Conservation (phyloP, 2,797 vertebrate genomes). For the Serranus cabrilla region DNA sequence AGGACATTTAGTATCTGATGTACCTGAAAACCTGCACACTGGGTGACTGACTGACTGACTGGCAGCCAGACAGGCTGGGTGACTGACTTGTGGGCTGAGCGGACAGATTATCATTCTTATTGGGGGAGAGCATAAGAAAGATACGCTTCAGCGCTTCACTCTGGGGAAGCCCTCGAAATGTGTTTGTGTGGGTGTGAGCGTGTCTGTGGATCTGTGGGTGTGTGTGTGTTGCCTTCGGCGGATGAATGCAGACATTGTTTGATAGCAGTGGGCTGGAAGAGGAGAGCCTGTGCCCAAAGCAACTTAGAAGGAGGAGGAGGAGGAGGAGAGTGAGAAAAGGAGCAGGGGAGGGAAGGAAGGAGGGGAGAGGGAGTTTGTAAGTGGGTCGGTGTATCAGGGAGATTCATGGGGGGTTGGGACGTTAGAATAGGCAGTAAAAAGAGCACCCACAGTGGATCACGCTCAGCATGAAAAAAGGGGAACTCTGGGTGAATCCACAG, state of each 20-base stretch:
- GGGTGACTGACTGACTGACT: constrained; percentile 18
- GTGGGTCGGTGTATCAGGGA: constrained; percentile 74
- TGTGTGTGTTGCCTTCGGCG: constrained; percentile 59
- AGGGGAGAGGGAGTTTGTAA: constrained; percentile 66
- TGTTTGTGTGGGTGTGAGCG: constrained; percentile 67
- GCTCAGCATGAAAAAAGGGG: constrained; percentile 13
- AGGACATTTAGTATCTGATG: constrained; percentile 32
- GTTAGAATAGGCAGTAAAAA: constrained; percentile 59
- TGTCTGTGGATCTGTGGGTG: constrained; percentile 49
- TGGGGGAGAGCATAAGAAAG: constrained; percentile 43
- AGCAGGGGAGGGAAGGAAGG: constrained; percentile 49
- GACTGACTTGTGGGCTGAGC: constrained; percentile 31
- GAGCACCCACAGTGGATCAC: constrained; percentile 51
- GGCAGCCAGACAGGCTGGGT: constrained; percentile 1
- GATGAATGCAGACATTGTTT: constrained; percentile 85
- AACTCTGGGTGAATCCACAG: constrained; percentile 34
- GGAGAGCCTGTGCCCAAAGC: constrained; percentile 63
- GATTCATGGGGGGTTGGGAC: constrained; percentile 71
- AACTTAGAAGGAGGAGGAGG: constrained; percentile 50
- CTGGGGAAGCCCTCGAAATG: constrained; percentile 71
- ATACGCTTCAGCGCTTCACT: constrained; percentile 61
- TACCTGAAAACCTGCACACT: constrained; percentile 54
- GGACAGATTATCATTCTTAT: constrained; percentile 53
- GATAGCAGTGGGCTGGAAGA: constrained; percentile 81
- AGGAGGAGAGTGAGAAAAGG: constrained; percentile 31